A percentile compares a stretch with the other conserved stretches of the same genome.
Evolutionary conservation across 2,797 vertebrate species (phyloP).

Genomic region (Lutra lutra): DNA sequence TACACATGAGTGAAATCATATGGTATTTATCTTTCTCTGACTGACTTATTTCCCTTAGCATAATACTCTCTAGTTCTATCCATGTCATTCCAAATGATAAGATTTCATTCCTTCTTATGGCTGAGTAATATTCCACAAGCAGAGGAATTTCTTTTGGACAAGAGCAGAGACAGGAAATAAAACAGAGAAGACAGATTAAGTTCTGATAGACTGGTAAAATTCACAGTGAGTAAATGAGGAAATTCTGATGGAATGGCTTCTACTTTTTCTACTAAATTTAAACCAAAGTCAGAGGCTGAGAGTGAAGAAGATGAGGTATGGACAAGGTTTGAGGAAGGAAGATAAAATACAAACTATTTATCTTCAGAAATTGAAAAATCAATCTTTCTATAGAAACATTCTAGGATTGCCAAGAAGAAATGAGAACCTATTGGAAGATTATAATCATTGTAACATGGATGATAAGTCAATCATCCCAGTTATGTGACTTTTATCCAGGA

Average conservation of each 20-base stretch:
- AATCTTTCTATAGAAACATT: background rate
- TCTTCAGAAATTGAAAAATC: background rate
- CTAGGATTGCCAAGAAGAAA: background rate
- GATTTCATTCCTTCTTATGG: background rate
- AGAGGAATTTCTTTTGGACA: background rate
- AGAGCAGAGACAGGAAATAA: background rate
- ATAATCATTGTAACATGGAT: background rate
- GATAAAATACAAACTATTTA: background rate
- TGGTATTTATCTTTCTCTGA: background rate
- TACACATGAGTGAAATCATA: background rate
- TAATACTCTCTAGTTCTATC: background rate
- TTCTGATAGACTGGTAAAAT: background rate
- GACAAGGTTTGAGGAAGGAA: background rate
- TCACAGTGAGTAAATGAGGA: background rate
- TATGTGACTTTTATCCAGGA: background rate
- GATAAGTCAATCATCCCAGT: background rate
- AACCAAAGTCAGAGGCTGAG: background rate
- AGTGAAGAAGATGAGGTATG: background rate
- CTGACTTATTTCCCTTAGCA: background rate
- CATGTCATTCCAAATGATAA: background rate
- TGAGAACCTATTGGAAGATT: background rate
- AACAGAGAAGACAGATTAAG: background rate
- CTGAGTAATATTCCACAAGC: background rate
- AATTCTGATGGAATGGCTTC: background rate
- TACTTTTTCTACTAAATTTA: background rate